A percentile compares a stretch with the other conserved stretches of the same genome.
phyloP scores from a whole-genome alignment of 1,140 invertebrate genomes.

The Heliconius congener region DNA sequence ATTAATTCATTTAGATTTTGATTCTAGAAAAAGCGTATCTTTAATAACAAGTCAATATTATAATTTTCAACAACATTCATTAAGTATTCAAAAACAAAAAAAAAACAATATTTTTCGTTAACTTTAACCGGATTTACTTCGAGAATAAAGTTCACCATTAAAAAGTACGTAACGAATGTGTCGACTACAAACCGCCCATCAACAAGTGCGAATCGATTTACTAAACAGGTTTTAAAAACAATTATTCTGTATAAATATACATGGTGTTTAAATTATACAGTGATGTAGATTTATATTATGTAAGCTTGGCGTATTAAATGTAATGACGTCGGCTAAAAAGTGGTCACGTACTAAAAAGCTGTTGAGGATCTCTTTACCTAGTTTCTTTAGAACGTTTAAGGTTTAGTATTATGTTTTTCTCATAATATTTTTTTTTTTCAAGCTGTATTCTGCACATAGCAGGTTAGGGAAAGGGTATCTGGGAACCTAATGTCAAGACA shows the following conservation, averaged over 20 bases:
- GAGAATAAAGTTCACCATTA: not conserved
- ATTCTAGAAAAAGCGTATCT: not conserved
- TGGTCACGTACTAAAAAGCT: constrained; percentile 3
- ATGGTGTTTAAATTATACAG: not conserved
- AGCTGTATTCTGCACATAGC: too few species aligned
- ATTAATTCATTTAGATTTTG: too few species aligned
- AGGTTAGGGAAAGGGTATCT: too few species aligned
- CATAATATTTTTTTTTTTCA: not conserved
- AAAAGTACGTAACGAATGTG: not conserved
- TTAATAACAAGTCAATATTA: not conserved
- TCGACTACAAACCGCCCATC: not conserved
- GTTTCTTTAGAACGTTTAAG: constrained; percentile 1
- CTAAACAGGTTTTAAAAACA: not conserved
- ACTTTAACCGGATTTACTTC: not conserved
- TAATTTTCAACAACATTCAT: not conserved
- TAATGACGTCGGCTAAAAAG: constrained; percentile 9
- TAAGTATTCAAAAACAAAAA: not conserved
- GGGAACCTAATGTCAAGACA: too few species aligned
- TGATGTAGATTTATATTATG: not conserved
- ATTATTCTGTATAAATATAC: not conserved
- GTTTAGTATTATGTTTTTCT: not conserved
- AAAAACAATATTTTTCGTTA: not conserved
- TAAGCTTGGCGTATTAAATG: not conserved
- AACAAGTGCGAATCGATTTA: not conserved
- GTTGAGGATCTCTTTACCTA: constrained; percentile 10